phyloP scores from a whole-genome alignment of 2,113 vertebrate genomes.

The Nyctibius bracteatus region DNA sequence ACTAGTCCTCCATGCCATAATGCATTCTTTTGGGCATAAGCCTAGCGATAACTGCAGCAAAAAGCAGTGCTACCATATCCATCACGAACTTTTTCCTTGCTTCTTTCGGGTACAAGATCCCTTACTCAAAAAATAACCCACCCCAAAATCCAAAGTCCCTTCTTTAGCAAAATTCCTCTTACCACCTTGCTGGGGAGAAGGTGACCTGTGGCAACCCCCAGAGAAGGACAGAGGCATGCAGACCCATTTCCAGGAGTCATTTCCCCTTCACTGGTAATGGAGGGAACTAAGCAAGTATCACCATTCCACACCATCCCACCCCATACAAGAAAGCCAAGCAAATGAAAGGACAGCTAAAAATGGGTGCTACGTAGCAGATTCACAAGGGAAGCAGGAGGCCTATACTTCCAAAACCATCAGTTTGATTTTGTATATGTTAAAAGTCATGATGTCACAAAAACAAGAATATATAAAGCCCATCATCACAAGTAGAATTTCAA shows the following conservation, averaged over 20 bases:
- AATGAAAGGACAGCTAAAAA: neutral
- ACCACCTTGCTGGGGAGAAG: neutral
- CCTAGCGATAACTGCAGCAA: neutral
- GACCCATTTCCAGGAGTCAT: neutral
- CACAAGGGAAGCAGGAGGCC: neutral
- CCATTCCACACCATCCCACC: neutral
- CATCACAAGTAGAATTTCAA: neutral
- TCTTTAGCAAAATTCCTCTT: neutral
- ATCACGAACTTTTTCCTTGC: neutral
- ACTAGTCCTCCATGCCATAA: too few species aligned
- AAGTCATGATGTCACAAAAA: neutral
- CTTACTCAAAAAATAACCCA: neutral
- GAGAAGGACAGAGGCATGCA: fast-evolving
- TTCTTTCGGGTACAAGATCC: neutral
- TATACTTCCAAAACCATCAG: neutral
- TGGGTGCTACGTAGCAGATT: neutral
- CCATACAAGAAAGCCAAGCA: neutral
- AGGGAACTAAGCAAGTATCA: neutral
- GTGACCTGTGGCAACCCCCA: neutral
- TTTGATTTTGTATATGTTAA: neutral
- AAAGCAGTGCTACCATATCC: neutral
- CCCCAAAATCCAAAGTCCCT: neutral
- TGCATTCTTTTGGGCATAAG: neutral
- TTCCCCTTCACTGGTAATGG: neutral
- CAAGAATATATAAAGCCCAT: neutral